Percentiles rank a stretch among this genome's conserved stretches.
Conservation (phyloP, 2,113 vertebrate species). For the Procavia capensis region DNA sequence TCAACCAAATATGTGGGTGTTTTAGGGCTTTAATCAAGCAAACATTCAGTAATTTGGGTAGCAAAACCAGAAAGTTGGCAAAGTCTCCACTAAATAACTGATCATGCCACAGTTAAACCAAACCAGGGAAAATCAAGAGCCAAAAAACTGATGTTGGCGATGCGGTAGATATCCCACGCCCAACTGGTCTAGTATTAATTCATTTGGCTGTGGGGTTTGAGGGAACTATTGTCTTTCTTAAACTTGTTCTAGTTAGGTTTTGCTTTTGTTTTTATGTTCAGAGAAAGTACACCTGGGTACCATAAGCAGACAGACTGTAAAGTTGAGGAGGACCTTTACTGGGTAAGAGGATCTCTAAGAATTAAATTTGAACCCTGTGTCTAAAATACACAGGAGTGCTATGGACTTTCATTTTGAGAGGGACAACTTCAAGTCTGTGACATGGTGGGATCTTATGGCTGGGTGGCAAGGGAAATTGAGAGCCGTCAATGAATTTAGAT, state of each 20-base stretch:
- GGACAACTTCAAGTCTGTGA: neutral
- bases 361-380: conserved; percentile 12
- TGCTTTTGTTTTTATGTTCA: neutral
- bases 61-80: conserved; percentile 78
- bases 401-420: neutral
- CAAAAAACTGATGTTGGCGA: neutral
- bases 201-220: neutral
- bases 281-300: neutral
- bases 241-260: neutral
- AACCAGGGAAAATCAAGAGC: conserved; percentile 54
- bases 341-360: neutral
- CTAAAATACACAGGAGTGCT: conserved; percentile 9
- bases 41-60: conserved; percentile 75
- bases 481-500: neutral
- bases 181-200: neutral
- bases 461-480: conserved; percentile 43
- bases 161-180: neutral
- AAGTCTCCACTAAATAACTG: conserved; percentile 59
- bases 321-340: neutral
- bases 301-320: conserved; percentile 30
- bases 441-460: neutral
- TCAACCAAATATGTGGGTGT: conserved; percentile 72
- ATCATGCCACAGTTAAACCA: conserved; percentile 60
- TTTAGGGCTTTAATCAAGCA: conserved; percentile 75
- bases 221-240: neutral